Base-by-base conservation (phyloP, 2,888 invertebrate genomes). In the Trissolcus brochymenae region DNA sequence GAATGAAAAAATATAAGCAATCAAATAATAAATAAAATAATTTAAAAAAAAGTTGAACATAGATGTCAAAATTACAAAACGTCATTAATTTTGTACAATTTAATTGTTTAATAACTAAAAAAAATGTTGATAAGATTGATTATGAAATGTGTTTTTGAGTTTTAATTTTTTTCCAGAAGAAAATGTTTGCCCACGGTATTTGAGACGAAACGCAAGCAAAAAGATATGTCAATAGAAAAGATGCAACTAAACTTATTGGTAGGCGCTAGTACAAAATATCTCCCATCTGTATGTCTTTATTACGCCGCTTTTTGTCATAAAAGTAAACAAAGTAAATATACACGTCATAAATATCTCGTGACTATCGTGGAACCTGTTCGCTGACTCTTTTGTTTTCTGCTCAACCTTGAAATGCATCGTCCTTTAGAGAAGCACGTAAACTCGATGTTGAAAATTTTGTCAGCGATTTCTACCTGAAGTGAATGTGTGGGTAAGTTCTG, bases 401-500 rank as follows among this genome's bases (percentile, higher is more conserved):
- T 56, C 76, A 62, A 19, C 76, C 76, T 76, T 76, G 76, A 76
- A 76, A 76, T 70, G 76, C 76, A 76, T 29, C 50, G 70, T 61
- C 65, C 43, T 65, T 70, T 66, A 61, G 55, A 9, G 9, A 64
- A 40, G 70, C 76, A 76, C 76, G 70, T 71, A 76, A 70, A 70
- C 35, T 50, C 66, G 49, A 9, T 11, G 13, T 14, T 4, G 49
- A 68, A 64, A 68, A 57, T 57, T 41, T 68, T 11, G 35, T 40
- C 40, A 59, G 16, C 57, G 40, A 54, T 59, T 40, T 41, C 19
- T 65, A 25, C 19, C 49, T 60, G 50, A 19, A 16, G 2, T 46
- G 17, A 14, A 50, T 59, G 41, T 57, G 56, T 25, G 46, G 55
- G 59, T 64, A 49, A 68, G 57, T 68, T 59, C 68, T 64, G 29